These are phyloP conservation scores for Misgurnus mizolepis DNA, from an alignment of 2,113 vertebrate genomes.

Conservation along the genomic window DNA sequence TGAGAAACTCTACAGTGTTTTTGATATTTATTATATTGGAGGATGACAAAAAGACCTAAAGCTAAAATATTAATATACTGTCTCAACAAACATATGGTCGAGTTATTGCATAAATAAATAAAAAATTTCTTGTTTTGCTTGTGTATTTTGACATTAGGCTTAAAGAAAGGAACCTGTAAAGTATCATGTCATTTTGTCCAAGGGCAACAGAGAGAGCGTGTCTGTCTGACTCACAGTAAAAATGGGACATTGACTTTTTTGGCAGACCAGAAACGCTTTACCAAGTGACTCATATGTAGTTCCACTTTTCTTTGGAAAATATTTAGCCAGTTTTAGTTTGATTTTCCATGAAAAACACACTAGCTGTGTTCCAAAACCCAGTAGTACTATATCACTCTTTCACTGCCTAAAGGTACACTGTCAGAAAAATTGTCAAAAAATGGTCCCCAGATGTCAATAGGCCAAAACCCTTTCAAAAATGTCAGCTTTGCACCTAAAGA, in stretches of 20 bases:
- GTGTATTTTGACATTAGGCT: not conserved
- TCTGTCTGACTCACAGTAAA: constrained; percentile 36
- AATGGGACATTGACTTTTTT: constrained; percentile 25
- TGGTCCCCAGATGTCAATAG: too few relatives aligned
- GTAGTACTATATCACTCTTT: too few relatives aligned
- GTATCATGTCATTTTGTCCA: constrained; percentile 13
- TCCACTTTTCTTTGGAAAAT: constrained; percentile 32
- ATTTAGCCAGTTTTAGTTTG: not conserved
- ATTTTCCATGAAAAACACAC: constrained; percentile 1
- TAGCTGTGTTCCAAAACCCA: too few relatives aligned
- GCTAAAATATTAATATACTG: not conserved
- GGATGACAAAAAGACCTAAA: too few relatives aligned
- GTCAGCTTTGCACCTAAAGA: too few relatives aligned
- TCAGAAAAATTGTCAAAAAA: too few relatives aligned
- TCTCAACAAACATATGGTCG: not conserved
- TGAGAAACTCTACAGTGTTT: too few relatives aligned
- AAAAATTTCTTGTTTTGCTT: not conserved
- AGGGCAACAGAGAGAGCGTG: constrained; percentile 15
- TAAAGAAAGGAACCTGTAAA: not conserved
- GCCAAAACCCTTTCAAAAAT: too few relatives aligned
- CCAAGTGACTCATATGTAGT: constrained; percentile 37
- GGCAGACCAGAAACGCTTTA: constrained; percentile 43
- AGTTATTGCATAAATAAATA: not conserved
- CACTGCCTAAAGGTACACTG: too few relatives aligned
- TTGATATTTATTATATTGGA: too few relatives aligned